phyloP scores from a whole-genome alignment of 2,888 invertebrate species.

The Embidobia sp. region DNA sequence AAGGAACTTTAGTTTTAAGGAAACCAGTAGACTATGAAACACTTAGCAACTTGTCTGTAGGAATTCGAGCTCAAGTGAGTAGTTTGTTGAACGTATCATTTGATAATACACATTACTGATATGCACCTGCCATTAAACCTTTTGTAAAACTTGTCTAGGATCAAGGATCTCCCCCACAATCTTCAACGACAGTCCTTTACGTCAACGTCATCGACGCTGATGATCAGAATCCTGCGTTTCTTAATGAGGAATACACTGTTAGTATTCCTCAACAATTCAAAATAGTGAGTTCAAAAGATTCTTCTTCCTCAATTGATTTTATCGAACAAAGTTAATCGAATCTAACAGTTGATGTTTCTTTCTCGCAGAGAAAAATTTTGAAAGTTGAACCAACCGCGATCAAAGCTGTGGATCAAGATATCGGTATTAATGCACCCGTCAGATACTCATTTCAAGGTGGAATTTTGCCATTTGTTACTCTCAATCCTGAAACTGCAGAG shows the following conservation, averaged over 20 bases:
- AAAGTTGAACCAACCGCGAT: conserved; percentile 88
- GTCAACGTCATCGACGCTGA: conserved; percentile 94
- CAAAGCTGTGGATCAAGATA: conserved; percentile 90
- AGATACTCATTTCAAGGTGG: conserved; percentile 86
- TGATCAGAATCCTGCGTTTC: conserved; percentile 94
- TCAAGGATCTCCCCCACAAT: conserved; percentile 90
- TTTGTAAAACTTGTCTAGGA: too few relatives aligned
- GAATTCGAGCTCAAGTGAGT: conserved; percentile 84
- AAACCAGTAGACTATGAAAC: conserved; percentile 92
- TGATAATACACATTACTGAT: too few relatives aligned
- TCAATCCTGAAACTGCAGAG: conserved; percentile 86
- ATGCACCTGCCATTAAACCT: too few relatives aligned
- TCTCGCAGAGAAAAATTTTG: conserved; percentile 84
- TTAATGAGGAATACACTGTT: conserved; percentile 88
- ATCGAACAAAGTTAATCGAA: too few relatives aligned
- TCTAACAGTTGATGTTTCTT: too few relatives aligned
- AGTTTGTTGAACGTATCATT: too few relatives aligned
- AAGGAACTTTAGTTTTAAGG: conserved; percentile 90
- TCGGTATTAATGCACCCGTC: conserved; percentile 89
- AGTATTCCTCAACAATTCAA: conserved; percentile 85
- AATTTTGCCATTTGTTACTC: conserved; percentile 85
- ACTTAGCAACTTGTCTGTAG: conserved; percentile 89
- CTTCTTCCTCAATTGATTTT: too few relatives aligned
- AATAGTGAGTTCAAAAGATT: conserved; percentile 80
- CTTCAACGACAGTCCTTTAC: conserved; percentile 88